phyloP scores from a whole-genome alignment of 1,140 invertebrate genomes.

The Aphis gossypii region DNA sequence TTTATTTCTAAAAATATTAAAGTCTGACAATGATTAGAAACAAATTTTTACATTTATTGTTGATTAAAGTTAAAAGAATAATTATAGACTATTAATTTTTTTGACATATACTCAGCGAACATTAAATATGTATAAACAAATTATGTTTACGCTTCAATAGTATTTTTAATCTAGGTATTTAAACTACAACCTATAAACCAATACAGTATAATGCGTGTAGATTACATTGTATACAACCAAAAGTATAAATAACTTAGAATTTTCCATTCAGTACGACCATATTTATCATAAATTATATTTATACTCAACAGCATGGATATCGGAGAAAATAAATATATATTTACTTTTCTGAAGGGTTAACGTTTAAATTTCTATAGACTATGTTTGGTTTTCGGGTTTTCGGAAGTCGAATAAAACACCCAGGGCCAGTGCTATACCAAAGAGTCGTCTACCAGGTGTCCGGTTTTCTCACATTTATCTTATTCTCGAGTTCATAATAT shows the following conservation, averaged over 20 bases:
- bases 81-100: background rate
- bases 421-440: background rate
- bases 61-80: background rate
- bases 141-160: background rate
- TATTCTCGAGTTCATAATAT: constrained; percentile 38
- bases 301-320: background rate
- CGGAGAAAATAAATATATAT: background rate
- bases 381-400: constrained; percentile 45
- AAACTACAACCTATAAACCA: background rate
- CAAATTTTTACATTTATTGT: background rate
- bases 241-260: background rate
- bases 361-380: constrained; percentile 37
- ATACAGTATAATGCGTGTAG: background rate
- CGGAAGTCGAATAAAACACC: constrained; percentile 55
- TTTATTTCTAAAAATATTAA: background rate
- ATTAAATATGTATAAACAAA: background rate
- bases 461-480: constrained; percentile 57
- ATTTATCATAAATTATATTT: background rate
- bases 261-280: background rate
- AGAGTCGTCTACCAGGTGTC: constrained; percentile 51
- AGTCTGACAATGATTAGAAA: background rate
- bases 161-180: background rate
- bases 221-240: background rate
- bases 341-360: constrained; percentile 32
- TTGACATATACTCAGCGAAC: background rate